Conservation (phyloP, 2,888 invertebrate genomes). For the Drosophila dives region DNA sequence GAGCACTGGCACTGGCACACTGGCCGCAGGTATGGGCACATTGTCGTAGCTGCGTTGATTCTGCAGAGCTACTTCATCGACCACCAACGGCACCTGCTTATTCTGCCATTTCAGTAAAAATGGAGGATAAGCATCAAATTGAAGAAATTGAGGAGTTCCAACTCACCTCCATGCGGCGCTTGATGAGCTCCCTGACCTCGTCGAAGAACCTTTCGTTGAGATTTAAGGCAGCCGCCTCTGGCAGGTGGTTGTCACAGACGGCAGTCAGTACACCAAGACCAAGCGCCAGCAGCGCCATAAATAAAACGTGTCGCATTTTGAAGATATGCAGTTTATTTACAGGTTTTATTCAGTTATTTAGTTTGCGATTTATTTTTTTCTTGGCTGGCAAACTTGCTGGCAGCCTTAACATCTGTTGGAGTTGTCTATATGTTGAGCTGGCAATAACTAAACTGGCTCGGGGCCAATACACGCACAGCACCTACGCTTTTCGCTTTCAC, state of each 20-base stretch:
- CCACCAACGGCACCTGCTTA: constrained; percentile 61
- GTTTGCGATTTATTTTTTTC: constrained; percentile 35
- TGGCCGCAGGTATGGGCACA: constrained; percentile 59
- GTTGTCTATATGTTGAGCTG: constrained; percentile 76
- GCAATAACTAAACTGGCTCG: constrained; percentile 68
- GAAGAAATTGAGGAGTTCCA: too few relatives aligned
- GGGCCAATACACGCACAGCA: constrained; percentile 54
- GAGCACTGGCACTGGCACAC: constrained; percentile 87
- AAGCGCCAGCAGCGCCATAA: constrained; percentile 55
- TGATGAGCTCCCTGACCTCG: constrained; percentile 86
- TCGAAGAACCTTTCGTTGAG: constrained; percentile 86
- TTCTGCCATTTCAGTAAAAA: constrained; percentile 25
- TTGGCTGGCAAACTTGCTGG: constrained; percentile 18
- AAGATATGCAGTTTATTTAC: not conserved
- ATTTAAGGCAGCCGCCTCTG: constrained; percentile 61
- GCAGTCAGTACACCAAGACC: constrained; percentile 15
- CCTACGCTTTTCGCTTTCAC: constrained; percentile 74
- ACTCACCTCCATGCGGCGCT: constrained; percentile 83
- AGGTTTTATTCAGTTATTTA: not conserved
- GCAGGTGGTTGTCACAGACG: constrained; percentile 69
- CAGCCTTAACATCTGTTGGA: constrained; percentile 72
- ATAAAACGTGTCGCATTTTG: constrained; percentile 49
- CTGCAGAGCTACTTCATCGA: constrained; percentile 57
- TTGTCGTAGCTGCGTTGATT: constrained; percentile 73
- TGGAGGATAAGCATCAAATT: not conserved